A percentile compares a stretch with the other conserved stretches of the same genome.
phyloP scores from a whole-genome alignment of 1,140 invertebrate genomes.

The Lucilia sericata region DNA sequence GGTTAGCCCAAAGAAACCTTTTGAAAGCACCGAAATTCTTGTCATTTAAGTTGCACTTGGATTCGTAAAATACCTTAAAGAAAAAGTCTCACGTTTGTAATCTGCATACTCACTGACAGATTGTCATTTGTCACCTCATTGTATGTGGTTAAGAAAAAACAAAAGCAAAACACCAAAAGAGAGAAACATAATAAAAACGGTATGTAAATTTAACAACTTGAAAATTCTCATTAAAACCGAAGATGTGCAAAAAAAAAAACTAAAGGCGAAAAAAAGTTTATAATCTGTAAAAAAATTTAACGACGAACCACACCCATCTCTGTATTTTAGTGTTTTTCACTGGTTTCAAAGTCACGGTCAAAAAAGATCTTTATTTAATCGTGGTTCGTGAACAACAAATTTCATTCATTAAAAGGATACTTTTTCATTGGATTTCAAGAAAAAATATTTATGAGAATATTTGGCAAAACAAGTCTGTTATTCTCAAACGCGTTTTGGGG shows the following conservation, averaged over 20 bases:
- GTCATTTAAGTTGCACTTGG: neutral
- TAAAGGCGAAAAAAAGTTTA: neutral
- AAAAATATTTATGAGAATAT: constrained; percentile 16
- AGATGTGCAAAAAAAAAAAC: neutral
- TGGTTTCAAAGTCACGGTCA: constrained; percentile 15
- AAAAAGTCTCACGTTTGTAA: neutral
- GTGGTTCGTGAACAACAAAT: constrained; percentile 5
- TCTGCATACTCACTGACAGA: constrained; percentile 21
- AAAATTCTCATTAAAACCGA: neutral
- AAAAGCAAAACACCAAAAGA: neutral
- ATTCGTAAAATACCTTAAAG: neutral
- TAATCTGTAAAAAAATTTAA: neutral
- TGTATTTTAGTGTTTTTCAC: neutral
- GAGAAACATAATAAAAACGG: neutral
- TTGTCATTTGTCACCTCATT: constrained; percentile 19
- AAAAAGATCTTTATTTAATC: constrained; percentile 6
- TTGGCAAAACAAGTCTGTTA: constrained; percentile 3
- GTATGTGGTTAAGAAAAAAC: constrained; percentile 15
- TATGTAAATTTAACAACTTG: neutral
- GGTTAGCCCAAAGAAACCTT: neutral
- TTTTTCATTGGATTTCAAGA: neutral
- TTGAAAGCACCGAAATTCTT: constrained; percentile 15
- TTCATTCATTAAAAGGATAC: constrained; percentile 31
- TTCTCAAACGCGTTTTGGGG: neutral
- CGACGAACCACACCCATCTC: neutral